phyloP scores from a whole-genome alignment of 2,797 vertebrate species.

The Manis javanica region DNA sequence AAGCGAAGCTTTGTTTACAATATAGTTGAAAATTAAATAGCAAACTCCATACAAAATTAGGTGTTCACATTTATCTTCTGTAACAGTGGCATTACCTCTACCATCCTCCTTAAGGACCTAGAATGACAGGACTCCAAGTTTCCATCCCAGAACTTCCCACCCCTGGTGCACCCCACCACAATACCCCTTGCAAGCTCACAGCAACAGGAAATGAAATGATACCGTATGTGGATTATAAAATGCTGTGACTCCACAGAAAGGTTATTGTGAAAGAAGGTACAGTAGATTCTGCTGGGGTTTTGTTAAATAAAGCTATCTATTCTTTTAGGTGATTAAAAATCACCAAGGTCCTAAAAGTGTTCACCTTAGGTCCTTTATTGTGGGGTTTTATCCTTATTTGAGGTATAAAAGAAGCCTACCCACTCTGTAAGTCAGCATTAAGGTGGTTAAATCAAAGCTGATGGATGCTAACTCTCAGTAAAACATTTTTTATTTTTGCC shows the following conservation, averaged over 20 bases:
- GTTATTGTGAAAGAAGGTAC: background rate
- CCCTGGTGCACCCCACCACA: background rate
- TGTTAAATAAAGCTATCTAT: conserved; percentile 38
- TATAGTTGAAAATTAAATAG: background rate
- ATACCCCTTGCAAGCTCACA: background rate
- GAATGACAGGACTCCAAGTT: background rate
- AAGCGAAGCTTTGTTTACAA: background rate
- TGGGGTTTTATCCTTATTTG: conserved; percentile 8
- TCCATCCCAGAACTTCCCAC: background rate
- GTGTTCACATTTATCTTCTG: background rate
- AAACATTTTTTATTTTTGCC: background rate
- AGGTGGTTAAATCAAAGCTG: background rate
- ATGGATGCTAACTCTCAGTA: background rate
- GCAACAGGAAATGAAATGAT: background rate
- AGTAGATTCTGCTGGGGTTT: background rate
- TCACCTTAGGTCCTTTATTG: conserved; percentile 37
- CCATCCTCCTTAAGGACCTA: background rate
- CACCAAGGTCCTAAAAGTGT: conserved; percentile 24
- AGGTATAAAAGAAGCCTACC: conserved; percentile 31
- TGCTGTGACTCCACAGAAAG: background rate
- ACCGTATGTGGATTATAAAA: background rate
- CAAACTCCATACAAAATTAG: conserved; percentile 9
- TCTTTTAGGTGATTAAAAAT: conserved; percentile 35
- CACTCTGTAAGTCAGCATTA: background rate
- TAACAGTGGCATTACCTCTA: background rate